Conservation (phyloP, 2,797 vertebrate genomes). For the Crenuchus spilurus region DNA sequence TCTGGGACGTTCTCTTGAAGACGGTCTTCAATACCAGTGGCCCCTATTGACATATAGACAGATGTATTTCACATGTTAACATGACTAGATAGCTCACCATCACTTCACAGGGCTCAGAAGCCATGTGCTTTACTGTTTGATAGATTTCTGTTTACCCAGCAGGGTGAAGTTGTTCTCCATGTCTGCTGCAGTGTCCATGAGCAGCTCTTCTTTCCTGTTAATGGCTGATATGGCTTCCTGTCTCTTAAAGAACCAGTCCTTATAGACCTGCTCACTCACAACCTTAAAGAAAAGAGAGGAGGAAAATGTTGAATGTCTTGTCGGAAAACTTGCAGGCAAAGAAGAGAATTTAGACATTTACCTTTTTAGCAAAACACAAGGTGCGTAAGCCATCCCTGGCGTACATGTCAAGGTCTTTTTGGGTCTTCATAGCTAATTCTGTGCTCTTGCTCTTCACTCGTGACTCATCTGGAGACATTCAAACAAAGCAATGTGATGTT, state of each 20-base stretch:
- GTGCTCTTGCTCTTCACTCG: constrained; percentile 67
- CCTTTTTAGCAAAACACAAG: constrained; percentile 92
- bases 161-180: constrained; percentile 89
- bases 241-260: constrained; percentile 83
- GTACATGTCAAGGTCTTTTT: constrained; percentile 87
- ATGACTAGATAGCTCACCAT: not conserved
- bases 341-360: constrained; percentile 50
- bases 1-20: constrained; percentile 92
- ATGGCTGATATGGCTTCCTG: constrained; percentile 83
- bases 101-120: not conserved
- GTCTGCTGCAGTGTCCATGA: constrained; percentile 82
- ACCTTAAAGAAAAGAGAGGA: constrained; percentile 72
- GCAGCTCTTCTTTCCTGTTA: constrained; percentile 85
- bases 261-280: constrained; percentile 82
- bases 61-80: not conserved
- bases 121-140: not conserved
- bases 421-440: constrained; percentile 80
- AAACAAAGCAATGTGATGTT: not conserved
- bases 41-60: constrained; percentile 79
- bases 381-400: constrained; percentile 89
- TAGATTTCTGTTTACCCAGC: constrained; percentile 77
- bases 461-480: constrained; percentile 14
- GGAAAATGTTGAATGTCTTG: not conserved
- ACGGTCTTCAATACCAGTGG: constrained; percentile 94
- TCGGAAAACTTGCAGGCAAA: not conserved